phyloP scores from a whole-genome alignment of 2,888 invertebrate genomes.

The Polietes domitor region DNA sequence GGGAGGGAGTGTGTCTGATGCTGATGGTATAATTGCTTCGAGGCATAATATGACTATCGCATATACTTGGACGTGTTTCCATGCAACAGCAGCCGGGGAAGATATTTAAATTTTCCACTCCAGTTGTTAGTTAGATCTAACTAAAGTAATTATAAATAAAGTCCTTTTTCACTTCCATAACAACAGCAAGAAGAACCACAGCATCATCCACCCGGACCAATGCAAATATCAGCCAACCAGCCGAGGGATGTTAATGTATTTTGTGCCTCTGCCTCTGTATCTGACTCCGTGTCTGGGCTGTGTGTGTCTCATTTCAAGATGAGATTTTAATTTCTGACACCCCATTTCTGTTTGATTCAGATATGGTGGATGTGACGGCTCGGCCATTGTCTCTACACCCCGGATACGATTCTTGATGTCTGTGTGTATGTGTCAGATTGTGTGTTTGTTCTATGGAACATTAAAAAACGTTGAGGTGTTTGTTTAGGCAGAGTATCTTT shows the following conservation, averaged over 20 bases:
- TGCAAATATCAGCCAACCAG: not conserved
- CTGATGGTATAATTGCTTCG: slow-evolving; percentile 34
- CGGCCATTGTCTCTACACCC: not conserved
- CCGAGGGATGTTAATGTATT: slow-evolving; percentile 33
- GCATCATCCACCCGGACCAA: not conserved
- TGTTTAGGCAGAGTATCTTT: slow-evolving; percentile 30
- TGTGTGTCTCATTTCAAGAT: slow-evolving; percentile 36
- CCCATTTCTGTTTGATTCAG: slow-evolving; percentile 24
- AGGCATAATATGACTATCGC: slow-evolving; percentile 58
- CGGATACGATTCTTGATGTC: not conserved
- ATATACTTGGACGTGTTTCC: slow-evolving; percentile 58
- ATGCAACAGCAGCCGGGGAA: slow-evolving; percentile 30
- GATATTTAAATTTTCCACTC: slow-evolving; percentile 48
- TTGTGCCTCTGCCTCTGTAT: not conserved
- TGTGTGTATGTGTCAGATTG: slow-evolving; percentile 5
- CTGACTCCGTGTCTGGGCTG: not conserved
- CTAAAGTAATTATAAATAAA: slow-evolving; percentile 59
- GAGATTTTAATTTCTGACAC: slow-evolving; percentile 57
- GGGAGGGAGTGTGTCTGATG: slow-evolving; percentile 6
- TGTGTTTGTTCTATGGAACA: slow-evolving; percentile 18
- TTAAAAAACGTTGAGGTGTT: slow-evolving; percentile 20
- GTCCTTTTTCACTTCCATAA: slow-evolving; percentile 31
- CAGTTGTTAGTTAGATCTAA: slow-evolving; percentile 25
- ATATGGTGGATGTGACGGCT: slow-evolving; percentile 44
- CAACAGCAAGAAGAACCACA: not conserved